Conservation (phyloP, 2,797 vertebrate genomes). For the Trichosurus vulpecula region DNA sequence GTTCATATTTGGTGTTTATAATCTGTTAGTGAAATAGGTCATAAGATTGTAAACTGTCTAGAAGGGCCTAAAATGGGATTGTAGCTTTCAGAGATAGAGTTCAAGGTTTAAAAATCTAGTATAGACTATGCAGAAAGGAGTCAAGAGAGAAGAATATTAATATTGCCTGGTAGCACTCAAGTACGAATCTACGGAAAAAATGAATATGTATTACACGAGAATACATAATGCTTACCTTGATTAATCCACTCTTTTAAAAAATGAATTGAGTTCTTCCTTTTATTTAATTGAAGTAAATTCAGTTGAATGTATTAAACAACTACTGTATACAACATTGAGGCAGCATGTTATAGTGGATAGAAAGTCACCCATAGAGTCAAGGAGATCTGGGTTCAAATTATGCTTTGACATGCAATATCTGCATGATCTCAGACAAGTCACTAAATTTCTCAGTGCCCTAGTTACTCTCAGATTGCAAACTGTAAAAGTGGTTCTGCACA, state of each 20-base stretch:
- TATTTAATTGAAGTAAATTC: not conserved
- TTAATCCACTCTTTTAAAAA: slow-evolving; percentile 38
- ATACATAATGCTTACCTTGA: not conserved
- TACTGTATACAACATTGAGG: not conserved
- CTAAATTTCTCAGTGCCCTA: not conserved
- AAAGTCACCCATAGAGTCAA: not conserved
- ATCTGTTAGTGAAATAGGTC: slow-evolving; percentile 6
- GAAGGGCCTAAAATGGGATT: not conserved
- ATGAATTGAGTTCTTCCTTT: not conserved
- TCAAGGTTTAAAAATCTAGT: not conserved
- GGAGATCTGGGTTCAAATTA: not conserved
- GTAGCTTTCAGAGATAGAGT: not conserved
- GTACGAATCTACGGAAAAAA: not conserved
- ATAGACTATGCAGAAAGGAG: not conserved
- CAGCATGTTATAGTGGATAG: not conserved
- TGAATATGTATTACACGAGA: not conserved
- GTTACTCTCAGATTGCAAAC: not conserved
- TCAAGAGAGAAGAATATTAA: not conserved
- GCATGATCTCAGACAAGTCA: not conserved
- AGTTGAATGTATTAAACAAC: not conserved
- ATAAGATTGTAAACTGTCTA: not conserved
- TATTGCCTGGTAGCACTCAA: not conserved
- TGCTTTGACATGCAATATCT: not conserved
- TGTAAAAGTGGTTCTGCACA: not conserved
- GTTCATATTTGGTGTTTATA: slow-evolving; percentile 24